Percentiles rank a stretch among this genome's conserved stretches.
Conservation (phyloP, 1,140 invertebrate species). For the Laodelphax striatellus region DNA sequence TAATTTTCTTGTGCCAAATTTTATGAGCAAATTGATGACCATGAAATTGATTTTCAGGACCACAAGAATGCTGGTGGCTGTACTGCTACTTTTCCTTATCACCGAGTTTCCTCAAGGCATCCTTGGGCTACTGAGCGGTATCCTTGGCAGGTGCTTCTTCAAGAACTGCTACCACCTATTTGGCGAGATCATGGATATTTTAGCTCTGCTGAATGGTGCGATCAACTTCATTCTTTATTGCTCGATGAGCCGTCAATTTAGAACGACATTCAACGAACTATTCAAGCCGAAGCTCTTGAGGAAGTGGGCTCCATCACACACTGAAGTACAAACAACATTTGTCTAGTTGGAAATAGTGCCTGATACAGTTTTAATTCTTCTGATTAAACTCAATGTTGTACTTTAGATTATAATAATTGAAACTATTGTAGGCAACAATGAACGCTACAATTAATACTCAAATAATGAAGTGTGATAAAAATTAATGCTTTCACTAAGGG, state of each 20-base stretch:
- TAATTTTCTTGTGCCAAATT: too few species aligned
- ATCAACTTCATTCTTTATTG: conserved; percentile 93
- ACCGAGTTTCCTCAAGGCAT: conserved; percentile 78
- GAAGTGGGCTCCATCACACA: conserved; percentile 37
- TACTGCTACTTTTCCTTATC: conserved; percentile 71
- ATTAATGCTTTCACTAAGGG: too few species aligned
- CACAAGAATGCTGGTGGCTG: conserved; percentile 79
- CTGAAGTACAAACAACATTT: conserved; percentile 38
- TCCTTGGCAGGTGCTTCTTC: conserved; percentile 62
- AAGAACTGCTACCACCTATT: conserved; percentile 61
- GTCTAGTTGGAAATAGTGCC: conserved; percentile 28
- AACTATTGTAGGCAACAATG: too few species aligned
- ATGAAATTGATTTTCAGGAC: conserved; percentile 40
- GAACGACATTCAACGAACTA: conserved; percentile 68
- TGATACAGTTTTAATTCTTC: too few species aligned
- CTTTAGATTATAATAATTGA: too few species aligned
- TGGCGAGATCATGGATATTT: conserved; percentile 82
- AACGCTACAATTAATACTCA: too few species aligned
- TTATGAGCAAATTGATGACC: too few species aligned
- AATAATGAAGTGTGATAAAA: too few species aligned
- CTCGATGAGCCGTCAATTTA: conserved; percentile 86
- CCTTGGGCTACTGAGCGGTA: conserved; percentile 55
- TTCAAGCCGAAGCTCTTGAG: conserved; percentile 39
- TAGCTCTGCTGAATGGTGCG: conserved; percentile 82
- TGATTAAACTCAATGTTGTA: too few species aligned